These are phyloP conservation scores for Melieria omissa DNA, from an alignment of 2,888 invertebrate species.

Conservation along the genomic window DNA sequence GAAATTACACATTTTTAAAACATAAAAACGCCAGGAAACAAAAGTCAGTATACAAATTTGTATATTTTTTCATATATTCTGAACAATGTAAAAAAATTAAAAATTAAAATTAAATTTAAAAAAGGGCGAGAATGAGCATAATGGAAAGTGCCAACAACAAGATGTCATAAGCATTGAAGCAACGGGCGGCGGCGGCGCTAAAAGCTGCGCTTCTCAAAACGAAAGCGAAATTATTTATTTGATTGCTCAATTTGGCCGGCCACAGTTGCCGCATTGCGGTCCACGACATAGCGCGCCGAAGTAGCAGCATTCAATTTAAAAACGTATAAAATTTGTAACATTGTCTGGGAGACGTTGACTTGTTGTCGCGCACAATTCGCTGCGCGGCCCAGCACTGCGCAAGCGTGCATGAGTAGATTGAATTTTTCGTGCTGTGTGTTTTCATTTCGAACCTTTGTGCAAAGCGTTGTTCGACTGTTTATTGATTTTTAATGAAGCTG, in stretches of 20 bases:
- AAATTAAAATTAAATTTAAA: no score
- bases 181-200: no score
- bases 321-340: constrained; percentile 47
- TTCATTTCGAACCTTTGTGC: background rate
- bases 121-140: no score
- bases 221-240: constrained; percentile 50
- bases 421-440: constrained; percentile 14
- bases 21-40: no score
- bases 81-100: no score
- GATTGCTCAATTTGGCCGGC: constrained; percentile 47
- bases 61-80: no score
- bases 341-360: constrained; percentile 39
- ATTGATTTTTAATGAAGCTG: constrained; percentile 63
- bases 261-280: background rate
- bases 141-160: no score
- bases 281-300: background rate
- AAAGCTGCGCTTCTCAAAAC: background rate
- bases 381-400: background rate
- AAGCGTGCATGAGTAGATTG: constrained; percentile 18
- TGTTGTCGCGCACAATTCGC: background rate
- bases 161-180: no score
- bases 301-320: constrained; percentile 38
- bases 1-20: no score
- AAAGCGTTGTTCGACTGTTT: constrained; percentile 45
- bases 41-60: no score